phyloP scores from a whole-genome alignment of 2,888 invertebrate genomes.

The Oscheius sp. region DNA sequence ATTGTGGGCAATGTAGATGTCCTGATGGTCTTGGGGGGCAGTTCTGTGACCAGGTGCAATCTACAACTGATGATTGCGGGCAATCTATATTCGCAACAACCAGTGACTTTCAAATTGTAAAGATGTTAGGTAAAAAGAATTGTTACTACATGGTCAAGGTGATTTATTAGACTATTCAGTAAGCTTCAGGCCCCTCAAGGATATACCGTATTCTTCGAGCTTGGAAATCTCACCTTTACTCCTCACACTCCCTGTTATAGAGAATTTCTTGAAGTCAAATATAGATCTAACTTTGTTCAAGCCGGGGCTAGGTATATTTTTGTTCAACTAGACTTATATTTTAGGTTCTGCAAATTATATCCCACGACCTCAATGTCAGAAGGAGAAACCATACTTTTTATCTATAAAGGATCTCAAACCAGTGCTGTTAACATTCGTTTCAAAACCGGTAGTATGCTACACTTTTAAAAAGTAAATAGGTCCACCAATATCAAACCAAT shows the following conservation, averaged over 20 bases:
- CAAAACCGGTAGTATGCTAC: not conserved
- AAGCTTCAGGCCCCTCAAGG: slow-evolving; percentile 2
- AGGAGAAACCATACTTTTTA: slow-evolving; percentile 8
- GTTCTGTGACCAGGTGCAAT: slow-evolving; percentile 32
- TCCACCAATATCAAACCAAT: too few relatives aligned
- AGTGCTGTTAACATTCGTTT: slow-evolving; percentile 6
- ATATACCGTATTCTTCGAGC: not conserved
- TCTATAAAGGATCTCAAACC: slow-evolving; percentile 4
- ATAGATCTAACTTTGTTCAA: slow-evolving; percentile 1
- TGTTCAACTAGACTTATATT: not conserved
- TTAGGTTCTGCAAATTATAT: slow-evolving; percentile 9
- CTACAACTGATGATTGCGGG: slow-evolving; percentile 42
- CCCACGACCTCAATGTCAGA: slow-evolving; percentile 4
- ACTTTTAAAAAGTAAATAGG: not conserved
- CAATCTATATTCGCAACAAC: slow-evolving; percentile 43
- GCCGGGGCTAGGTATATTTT: slow-evolving; percentile 11
- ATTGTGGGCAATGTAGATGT: slow-evolving; percentile 58
- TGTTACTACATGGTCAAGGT: slow-evolving; percentile 60
- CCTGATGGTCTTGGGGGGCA: slow-evolving; percentile 59
- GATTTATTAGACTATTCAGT: not conserved
- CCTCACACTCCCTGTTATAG: slow-evolving; percentile 1
- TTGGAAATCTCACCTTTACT: slow-evolving; percentile 3
- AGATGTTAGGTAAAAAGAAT: slow-evolving; percentile 42
- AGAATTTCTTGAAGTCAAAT: slow-evolving; percentile 19
- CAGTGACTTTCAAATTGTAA: slow-evolving; percentile 37